Percentiles rank a stretch among this genome's conserved stretches.
These are phyloP conservation scores for Ctenosaura bakeri DNA, from an alignment of 2,797 vertebrate genomes.

Conservation along the genomic window DNA sequence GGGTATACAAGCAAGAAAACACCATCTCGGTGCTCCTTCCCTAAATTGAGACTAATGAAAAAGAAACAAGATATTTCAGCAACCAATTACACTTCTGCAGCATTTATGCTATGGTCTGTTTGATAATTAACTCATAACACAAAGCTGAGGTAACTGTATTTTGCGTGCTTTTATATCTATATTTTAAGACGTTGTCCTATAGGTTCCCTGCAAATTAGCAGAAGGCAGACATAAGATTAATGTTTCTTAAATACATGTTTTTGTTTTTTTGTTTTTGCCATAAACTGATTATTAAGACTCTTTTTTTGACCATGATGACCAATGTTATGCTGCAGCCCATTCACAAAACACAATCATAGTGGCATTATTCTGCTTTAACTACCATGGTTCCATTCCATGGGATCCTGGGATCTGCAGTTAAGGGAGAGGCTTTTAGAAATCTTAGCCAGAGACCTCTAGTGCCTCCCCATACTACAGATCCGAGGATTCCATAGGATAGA, in stretches of 20 bases:
- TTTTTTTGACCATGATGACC: not conserved
- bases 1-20: conserved; percentile 23
- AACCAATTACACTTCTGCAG: conserved; percentile 44
- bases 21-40: conserved; percentile 43
- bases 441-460: no score
- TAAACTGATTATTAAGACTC: not conserved
- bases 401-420: no score
- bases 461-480: no score
- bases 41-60: conserved; percentile 61
- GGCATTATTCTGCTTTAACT: no score
- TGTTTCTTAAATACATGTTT: not conserved
- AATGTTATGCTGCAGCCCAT: not conserved
- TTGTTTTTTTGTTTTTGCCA: not conserved
- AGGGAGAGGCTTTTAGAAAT: no score
- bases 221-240: not conserved
- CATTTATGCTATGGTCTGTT: conserved; percentile 32
- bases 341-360: no score
- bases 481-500: no score
- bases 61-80: conserved; percentile 42
- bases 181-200: not conserved
- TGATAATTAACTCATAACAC: conserved; percentile 40
- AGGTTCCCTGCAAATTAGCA: not conserved
- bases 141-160: conserved; percentile 33
- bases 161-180: not conserved
- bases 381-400: no score